Evolutionary conservation across 1,140 invertebrate species (phyloP), one percentile per base, ranked within the genome.

Genomic region (Drosophila baimaii): DNA sequence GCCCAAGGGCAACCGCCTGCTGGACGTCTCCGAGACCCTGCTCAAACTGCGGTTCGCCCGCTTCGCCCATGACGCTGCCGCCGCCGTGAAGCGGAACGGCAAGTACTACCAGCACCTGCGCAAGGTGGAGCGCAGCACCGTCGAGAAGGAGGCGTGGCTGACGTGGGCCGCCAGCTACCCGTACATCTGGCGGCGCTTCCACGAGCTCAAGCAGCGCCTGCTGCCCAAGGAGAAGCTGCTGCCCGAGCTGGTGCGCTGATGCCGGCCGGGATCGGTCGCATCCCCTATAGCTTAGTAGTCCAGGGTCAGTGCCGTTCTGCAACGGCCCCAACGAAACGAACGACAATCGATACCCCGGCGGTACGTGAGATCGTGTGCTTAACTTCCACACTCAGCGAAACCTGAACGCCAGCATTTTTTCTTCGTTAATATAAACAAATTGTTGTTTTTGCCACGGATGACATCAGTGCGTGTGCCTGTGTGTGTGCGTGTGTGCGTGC

Each of bases 51-150:
- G 90, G 5, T 91, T 91, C 35, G 90, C 90, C 37, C 65, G 72
- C 12, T 91, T 69, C 25, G 85, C 64, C 0, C 80, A 91, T 46
- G 90, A 91, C 33, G 61, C 76, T 21, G 86, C 86, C 1, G 54
- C 80, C 0, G 52, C 56, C 2, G 52, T 91, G 5, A 91, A 91
- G 33, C 52, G 49, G 19, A 91, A 91, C 35, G 73, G 35, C 12
- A 91, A 91, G 72, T 91, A 91, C 35, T 91, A 91, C 46, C 77
- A 91, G 21, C 74, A 91, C 71, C 57, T 91, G 47, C 65, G 76
- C 10, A 73, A 91, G 13, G 86, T 91, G 43, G 90, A 91, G 61
- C 55, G 23, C 15, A 75, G 21, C 13, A 88, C 90, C 15, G 65
- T 72, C 19, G 59, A 33, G 17, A 88, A 81, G 37, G 85, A 91